Evolutionary conservation across 2,797 vertebrate genomes (phyloP).

Genomic region (Sebastes variabilis): DNA sequence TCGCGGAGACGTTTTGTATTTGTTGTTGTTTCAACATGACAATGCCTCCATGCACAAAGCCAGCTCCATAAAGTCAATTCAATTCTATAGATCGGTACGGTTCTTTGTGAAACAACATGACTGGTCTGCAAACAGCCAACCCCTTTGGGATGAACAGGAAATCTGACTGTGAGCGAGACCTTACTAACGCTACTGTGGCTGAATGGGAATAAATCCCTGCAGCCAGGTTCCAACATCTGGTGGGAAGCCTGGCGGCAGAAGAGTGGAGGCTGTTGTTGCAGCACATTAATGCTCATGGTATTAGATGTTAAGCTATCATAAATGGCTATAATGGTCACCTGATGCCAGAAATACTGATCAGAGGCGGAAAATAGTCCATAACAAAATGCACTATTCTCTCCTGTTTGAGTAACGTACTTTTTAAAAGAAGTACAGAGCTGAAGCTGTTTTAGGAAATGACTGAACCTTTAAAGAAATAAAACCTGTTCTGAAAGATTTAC

Average conservation of each 20-base stretch:
- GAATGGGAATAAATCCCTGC: background rate
- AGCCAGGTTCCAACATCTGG: background rate
- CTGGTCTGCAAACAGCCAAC: background rate
- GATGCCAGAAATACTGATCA: background rate
- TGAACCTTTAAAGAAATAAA: background rate
- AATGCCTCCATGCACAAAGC: background rate
- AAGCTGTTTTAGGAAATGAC: background rate
- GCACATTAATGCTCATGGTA: background rate
- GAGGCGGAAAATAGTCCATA: background rate
- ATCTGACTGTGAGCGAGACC: background rate
- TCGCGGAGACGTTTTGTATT: background rate
- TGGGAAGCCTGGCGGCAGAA: background rate
- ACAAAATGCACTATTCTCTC: background rate
- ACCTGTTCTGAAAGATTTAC: background rate
- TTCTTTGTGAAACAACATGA: background rate
- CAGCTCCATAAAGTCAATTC: background rate
- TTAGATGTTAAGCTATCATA: background rate
- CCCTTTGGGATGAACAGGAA: background rate
- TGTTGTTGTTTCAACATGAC: background rate
- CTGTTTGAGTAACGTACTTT: background rate
- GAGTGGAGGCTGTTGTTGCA: background rate
- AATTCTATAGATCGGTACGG: too few species aligned
- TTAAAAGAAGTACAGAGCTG: background rate
- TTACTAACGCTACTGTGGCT: background rate
- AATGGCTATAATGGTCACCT: background rate